Base-by-base conservation (phyloP, 2,113 vertebrate genomes). In the Cygnus buccinator region DNA sequence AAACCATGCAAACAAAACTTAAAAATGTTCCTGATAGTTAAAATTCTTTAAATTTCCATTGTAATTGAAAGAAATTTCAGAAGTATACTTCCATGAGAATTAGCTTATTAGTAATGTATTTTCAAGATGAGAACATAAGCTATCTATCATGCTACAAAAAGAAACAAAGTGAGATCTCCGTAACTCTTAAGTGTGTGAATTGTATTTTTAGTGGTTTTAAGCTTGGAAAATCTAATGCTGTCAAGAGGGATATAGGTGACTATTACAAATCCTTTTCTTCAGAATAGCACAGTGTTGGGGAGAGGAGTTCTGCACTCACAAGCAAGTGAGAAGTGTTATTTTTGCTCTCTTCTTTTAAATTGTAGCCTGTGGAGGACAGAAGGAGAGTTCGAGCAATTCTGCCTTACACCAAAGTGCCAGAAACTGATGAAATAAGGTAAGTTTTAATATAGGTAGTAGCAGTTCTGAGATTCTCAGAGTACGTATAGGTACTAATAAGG, bases 361-460 rank as follows among this genome's bases (percentile, higher is more conserved):
- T 98, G 65, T 96, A 99, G 99, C 99, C 99, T 93, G 99, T 99
- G 89, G 99, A 99, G 97, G 99, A 99, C 97, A 98, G 99, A 97
- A 98, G 99, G 94, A 98, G 99, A 98, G 99, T 99, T 89, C 98
- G 99, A 98, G 99, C 99, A 96, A 99, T 99, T 98, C 98, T 99
- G 35, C 99, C 99, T 96, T 99, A 99, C 95, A 99, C 99, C 98
- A 99, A 99, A 99, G 99, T 99, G 98, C 99, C 99, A 98, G 99
- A 99, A 92, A 99, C 99, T 78, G 99, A 99, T 98, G 99, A 99
- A 98, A 99, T 99, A 98, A 99, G 99, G 99, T 99, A 98, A 81
- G 94, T 89, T 90, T 89, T 79, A 84, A 37, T 84, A 73, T 23
- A 66, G 35, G 28, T 21, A 59, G 28, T 9, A 72, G 17, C 13